Percentiles rank a stretch among this genome's conserved stretches.
Conservation (phyloP, 37 sponge, comb jelly and placozoan species). For the Agelas oroides region DNA sequence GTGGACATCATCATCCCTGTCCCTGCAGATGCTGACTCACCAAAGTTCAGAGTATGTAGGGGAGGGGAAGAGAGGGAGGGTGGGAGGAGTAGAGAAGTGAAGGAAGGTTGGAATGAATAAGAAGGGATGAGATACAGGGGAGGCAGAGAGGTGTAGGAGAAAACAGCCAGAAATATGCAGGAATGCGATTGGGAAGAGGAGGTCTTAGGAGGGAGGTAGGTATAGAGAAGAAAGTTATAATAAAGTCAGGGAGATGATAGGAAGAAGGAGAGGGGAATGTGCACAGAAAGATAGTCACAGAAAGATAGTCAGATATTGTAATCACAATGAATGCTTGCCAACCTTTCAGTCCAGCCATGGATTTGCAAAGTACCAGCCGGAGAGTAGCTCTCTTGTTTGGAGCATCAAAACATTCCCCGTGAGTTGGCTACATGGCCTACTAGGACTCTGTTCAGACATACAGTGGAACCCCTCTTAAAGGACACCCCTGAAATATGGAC, state of each 20-base stretch:
- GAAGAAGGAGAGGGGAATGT: neutral
- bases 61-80: neutral
- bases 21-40: conserved; percentile 95
- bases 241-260: neutral
- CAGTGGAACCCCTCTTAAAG: too few relatives aligned
- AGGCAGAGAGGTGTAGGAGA: too few relatives aligned
- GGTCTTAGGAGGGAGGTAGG: too few relatives aligned
- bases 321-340: neutral
- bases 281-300: neutral
- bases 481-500: too few relatives aligned
- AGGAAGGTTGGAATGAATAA: too few relatives aligned
- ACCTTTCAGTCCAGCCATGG: conserved; percentile 67
- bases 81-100: neutral
- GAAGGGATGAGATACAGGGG: too few relatives aligned
- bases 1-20: conserved; percentile 95
- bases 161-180: too few relatives aligned
- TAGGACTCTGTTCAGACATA: too few relatives aligned
- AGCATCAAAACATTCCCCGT: conserved; percentile 94
- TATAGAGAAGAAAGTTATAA: too few relatives aligned
- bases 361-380: conserved; percentile 90
- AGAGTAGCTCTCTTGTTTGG: conserved; percentile 90
- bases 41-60: conserved; percentile 82
- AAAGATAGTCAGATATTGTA: too few relatives aligned
- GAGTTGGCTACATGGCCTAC: conserved; percentile 26
- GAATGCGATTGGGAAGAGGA: too few relatives aligned